Percentiles rank a stretch among this genome's conserved stretches.
These are phyloP conservation scores for Anoplophora glabripennis DNA, from an alignment of 1,140 invertebrate species.

Conservation along the genomic window DNA sequence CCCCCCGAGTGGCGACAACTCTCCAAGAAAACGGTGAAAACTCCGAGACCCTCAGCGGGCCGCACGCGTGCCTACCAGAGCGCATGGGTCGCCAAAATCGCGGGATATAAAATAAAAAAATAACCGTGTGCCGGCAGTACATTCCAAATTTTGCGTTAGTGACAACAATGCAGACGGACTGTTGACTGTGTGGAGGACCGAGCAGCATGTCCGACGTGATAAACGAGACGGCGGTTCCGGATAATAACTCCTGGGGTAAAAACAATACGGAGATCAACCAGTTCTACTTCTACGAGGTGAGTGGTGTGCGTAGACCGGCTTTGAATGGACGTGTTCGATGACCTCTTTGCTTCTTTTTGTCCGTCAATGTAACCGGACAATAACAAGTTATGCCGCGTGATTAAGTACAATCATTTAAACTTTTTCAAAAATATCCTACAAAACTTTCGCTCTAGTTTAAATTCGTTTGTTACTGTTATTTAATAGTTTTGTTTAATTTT, in stretches of 20 bases:
- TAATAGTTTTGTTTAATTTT: no score
- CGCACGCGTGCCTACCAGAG: not conserved
- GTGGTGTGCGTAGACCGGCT: no score
- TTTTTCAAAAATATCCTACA: no score
- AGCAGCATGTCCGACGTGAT: slow-evolving; percentile 1
- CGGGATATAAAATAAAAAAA: slow-evolving; percentile 7
- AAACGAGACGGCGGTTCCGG: not conserved
- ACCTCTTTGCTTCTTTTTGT: no score
- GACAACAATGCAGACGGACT: not conserved
- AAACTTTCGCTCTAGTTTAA: no score
- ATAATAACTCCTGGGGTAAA: not conserved
- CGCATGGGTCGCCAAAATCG: slow-evolving; percentile 6
- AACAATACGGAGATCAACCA: slow-evolving; percentile 1
- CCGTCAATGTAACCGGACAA: no score
- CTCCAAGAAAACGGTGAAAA: no score
- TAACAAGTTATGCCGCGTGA: no score
- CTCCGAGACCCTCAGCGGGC: not conserved
- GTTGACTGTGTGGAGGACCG: not conserved
- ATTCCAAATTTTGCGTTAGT: not conserved
- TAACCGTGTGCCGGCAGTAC: not conserved
- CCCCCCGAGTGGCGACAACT: no score
- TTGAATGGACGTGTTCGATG: no score
- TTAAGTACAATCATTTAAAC: no score
- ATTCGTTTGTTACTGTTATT: no score
- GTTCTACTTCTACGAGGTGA: slow-evolving; percentile 7